Percentiles rank a stretch among this genome's conserved stretches.
These are phyloP conservation scores for Radopholus similis DNA, from an alignment of 1,140 invertebrate genomes.

Conservation along the genomic window DNA sequence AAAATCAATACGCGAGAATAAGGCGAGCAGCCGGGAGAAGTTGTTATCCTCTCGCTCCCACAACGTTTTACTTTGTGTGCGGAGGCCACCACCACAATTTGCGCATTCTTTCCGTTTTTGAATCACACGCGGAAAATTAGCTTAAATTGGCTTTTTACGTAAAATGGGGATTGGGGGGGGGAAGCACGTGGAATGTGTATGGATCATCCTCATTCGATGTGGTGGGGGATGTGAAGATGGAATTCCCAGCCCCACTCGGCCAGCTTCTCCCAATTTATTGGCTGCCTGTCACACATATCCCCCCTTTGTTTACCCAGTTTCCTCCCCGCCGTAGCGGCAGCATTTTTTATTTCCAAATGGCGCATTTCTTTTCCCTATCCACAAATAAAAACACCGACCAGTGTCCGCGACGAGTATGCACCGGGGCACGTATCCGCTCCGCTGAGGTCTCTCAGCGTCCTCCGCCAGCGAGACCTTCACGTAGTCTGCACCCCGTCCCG, in stretches of 20 bases:
- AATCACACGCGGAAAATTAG: neutral
- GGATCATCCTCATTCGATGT: too few relatives aligned
- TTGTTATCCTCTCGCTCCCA: too few relatives aligned
- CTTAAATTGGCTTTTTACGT: neutral
- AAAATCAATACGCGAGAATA: neutral
- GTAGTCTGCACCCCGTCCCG: neutral
- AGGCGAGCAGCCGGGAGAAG: too few relatives aligned
- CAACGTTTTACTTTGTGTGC: neutral
- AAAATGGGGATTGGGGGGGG: neutral
- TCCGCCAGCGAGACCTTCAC: neutral
- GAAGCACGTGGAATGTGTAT: too few relatives aligned
- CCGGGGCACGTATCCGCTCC: neutral
- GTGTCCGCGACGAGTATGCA: neutral
- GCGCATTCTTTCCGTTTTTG: neutral
- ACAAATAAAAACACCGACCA: neutral
- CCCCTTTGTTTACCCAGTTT: neutral
- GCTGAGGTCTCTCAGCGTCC: neutral
- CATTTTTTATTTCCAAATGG: neutral
- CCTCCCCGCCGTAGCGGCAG: neutral
- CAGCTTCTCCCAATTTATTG: neutral
- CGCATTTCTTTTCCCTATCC: neutral
- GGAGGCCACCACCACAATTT: neutral
- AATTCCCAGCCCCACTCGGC: neutral
- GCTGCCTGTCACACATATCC: neutral
- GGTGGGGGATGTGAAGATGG: too few relatives aligned